These are phyloP conservation scores for Dryobotodes eremita DNA, from an alignment of 2,888 invertebrate species.

Conservation along the genomic window DNA sequence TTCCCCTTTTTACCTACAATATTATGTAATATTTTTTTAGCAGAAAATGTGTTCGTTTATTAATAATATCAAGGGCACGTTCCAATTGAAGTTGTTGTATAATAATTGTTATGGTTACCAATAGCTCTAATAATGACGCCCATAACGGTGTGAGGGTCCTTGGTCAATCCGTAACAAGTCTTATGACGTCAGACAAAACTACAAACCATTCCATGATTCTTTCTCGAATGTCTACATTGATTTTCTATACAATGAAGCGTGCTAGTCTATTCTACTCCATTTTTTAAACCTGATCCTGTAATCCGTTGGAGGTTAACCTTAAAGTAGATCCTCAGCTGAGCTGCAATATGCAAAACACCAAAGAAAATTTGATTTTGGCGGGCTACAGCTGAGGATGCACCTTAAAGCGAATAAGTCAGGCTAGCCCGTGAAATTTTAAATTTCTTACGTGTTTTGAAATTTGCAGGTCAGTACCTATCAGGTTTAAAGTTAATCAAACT, in stretches of 20 bases:
- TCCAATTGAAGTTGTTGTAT: not conserved
- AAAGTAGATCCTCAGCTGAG: slow-evolving; percentile 7
- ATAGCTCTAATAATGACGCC: not conserved
- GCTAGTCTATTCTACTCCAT: slow-evolving; percentile 24
- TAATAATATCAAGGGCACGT: not conserved
- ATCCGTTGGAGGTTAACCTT: slow-evolving; percentile 18
- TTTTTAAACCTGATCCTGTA: slow-evolving; percentile 26
- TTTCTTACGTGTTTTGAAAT: too few species aligned
- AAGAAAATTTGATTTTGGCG: too few species aligned
- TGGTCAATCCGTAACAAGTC: not conserved
- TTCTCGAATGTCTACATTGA: slow-evolving; percentile 8
- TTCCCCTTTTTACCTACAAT: not conserved
- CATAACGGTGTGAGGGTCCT: not conserved
- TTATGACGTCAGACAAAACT: not conserved
- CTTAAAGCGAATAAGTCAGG: not conserved
- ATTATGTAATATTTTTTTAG: not conserved
- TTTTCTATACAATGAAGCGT: slow-evolving; percentile 7
- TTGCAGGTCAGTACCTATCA: too few species aligned
- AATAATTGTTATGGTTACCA: not conserved
- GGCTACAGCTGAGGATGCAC: too few species aligned
- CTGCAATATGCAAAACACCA: too few species aligned
- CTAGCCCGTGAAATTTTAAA: too few species aligned
- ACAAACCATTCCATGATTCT: not conserved
- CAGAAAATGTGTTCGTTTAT: not conserved
- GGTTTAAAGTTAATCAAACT: too few species aligned